Conservation (phyloP, 2,888 invertebrate species). For the Gisinianus flammeolus region DNA sequence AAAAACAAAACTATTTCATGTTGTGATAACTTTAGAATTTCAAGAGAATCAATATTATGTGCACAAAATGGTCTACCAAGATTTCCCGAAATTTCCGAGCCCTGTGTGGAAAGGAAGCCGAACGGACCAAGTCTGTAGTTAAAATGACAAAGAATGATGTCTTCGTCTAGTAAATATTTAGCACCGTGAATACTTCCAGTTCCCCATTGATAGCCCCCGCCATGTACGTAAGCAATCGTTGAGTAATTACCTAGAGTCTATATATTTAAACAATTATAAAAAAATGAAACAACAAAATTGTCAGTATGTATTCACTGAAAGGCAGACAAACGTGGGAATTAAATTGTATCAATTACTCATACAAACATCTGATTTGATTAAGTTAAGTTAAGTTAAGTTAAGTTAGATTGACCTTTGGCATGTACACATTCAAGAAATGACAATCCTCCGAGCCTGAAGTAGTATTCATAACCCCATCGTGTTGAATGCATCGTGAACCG, state of each 20-base stretch:
- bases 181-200: slow-evolving; percentile 26
- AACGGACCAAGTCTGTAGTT: slow-evolving; percentile 16
- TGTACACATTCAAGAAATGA: slow-evolving; percentile 25
- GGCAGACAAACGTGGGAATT: too few relatives aligned
- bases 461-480: slow-evolving; percentile 15
- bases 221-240: slow-evolving; percentile 36
- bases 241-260: not conserved
- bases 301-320: too few relatives aligned
- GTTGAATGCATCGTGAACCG: slow-evolving; percentile 22
- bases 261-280: not conserved
- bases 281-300: too few relatives aligned
- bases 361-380: not conserved
- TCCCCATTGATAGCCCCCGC: slow-evolving; percentile 35
- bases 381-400: too few relatives aligned
- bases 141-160: slow-evolving; percentile 24
- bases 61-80: slow-evolving; percentile 26
- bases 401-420: slow-evolving; percentile 16
- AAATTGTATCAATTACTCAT: too few relatives aligned
- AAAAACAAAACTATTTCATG: not conserved
- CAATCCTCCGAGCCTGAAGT: slow-evolving; percentile 26
- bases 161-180: slow-evolving; percentile 36
- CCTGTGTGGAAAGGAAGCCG: slow-evolving; percentile 56
- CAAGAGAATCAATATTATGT: too few relatives aligned
- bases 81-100: slow-evolving; percentile 51
- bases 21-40: too few relatives aligned